Conservation (phyloP, 2,113 vertebrate genomes). For the Pelmatolapia mariae region DNA sequence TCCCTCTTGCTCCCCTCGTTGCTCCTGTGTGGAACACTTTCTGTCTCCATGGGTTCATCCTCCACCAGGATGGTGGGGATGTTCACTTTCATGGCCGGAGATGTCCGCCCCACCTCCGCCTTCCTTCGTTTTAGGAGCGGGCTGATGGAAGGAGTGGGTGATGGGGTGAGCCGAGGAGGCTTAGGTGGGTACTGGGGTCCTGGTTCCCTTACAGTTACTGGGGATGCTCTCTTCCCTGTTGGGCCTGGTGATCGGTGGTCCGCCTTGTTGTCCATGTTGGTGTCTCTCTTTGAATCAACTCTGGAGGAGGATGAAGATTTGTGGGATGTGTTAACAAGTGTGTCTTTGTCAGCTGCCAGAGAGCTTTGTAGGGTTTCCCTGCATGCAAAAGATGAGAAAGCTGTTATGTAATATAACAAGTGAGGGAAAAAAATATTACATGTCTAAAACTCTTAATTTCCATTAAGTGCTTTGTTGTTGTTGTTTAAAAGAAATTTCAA, state of each 20-base stretch:
- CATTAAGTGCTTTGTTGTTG: neutral
- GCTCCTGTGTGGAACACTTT: slow-evolving; percentile 58
- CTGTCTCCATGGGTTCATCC: slow-evolving; percentile 53
- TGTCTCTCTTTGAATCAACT: neutral
- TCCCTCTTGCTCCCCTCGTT: slow-evolving; percentile 52
- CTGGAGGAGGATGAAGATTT: neutral
- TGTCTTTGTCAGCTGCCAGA: slow-evolving; percentile 12
- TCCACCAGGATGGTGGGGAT: slow-evolving; percentile 63
- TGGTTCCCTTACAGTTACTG: neutral
- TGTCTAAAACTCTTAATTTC: neutral
- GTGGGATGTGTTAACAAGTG: neutral
- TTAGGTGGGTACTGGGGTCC: slow-evolving; percentile 14
- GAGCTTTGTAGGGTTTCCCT: slow-evolving; percentile 38
- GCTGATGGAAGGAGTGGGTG: slow-evolving; percentile 40
- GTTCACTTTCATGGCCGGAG: slow-evolving; percentile 13
- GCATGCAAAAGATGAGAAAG: slow-evolving; percentile 1
- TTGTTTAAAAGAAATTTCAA: neutral
- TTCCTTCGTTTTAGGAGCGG: slow-evolving; percentile 65
- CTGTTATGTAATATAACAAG: neutral
- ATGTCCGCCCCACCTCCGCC: slow-evolving; percentile 23
- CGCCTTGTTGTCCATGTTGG: neutral
- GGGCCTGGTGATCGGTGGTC: slow-evolving; percentile 5
- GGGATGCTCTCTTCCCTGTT: slow-evolving; percentile 1
- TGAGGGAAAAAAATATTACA: neutral
- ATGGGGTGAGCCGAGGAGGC: slow-evolving; percentile 16